These are phyloP conservation scores for Orchesellides sinensis DNA, from an alignment of 2,888 invertebrate species.

Conservation along the genomic window DNA sequence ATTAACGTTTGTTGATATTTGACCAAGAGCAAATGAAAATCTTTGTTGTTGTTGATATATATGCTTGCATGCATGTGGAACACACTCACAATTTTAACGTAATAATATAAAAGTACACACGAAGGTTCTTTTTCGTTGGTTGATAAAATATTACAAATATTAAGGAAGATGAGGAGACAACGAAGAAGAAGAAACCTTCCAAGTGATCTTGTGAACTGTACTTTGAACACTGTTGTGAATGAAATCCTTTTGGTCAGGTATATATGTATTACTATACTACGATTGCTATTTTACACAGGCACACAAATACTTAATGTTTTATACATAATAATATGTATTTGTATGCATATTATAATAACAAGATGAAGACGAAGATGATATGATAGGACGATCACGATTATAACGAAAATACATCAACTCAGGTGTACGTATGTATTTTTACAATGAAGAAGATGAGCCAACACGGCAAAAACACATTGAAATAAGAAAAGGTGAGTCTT, in stretches of 20 bases:
- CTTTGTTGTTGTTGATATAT: neutral
- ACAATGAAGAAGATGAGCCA: constrained; percentile 26
- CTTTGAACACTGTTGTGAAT: constrained; percentile 61
- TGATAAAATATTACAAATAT: neutral
- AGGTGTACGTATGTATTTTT: constrained; percentile 13
- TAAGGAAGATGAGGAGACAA: constrained; percentile 3
- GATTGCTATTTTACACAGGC: neutral
- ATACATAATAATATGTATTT: neutral
- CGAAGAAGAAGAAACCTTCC: constrained; percentile 45
- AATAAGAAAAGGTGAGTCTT: constrained; percentile 9
- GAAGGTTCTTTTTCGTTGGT: constrained; percentile 28
- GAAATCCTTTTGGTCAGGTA: constrained; percentile 60
- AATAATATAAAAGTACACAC: neutral
- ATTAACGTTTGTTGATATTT: constrained; percentile 4
- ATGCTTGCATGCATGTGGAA: neutral
- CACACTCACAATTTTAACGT: neutral
- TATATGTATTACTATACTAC: constrained; percentile 21
- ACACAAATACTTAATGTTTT: neutral
- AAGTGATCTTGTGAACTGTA: constrained; percentile 57
- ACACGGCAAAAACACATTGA: neutral
- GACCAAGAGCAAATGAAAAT: constrained; percentile 6
- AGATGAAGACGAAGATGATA: constrained; percentile 14
- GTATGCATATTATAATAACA: neutral
- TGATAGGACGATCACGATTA: constrained; percentile 48
- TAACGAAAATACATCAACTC: constrained; percentile 10